These are phyloP conservation scores for Athripsodes cinereus DNA, from an alignment of 2,888 invertebrate species.

Conservation along the genomic window DNA sequence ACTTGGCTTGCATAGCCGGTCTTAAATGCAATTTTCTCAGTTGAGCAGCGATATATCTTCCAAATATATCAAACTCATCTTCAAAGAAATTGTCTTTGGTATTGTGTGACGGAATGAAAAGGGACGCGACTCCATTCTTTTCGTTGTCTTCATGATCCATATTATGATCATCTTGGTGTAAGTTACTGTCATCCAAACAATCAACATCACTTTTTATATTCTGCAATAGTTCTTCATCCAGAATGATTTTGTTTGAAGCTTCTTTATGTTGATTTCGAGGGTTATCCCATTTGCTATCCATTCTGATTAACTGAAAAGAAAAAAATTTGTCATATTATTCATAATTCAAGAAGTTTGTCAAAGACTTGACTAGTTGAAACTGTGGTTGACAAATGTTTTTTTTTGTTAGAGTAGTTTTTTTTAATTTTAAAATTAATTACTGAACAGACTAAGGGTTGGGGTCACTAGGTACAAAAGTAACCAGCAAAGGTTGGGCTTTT, in stretches of 20 bases:
- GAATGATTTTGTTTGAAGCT: background rate
- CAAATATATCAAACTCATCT: slow-evolving; percentile 47
- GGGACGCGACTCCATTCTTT: background rate
- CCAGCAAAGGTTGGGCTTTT: too few species aligned
- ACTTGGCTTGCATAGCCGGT: slow-evolving; percentile 39
- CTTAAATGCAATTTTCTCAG: slow-evolving; percentile 41
- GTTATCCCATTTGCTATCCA: background rate
- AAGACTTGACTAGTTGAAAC: too few species aligned
- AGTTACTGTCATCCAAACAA: background rate
- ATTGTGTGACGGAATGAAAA: background rate
- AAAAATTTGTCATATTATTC: too few species aligned
- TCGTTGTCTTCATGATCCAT: background rate
- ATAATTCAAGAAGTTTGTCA: too few species aligned
- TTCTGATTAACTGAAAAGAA: background rate
- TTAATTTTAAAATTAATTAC: too few species aligned
- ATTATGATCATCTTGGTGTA: background rate
- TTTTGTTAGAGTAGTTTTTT: too few species aligned
- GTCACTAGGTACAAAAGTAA: too few species aligned
- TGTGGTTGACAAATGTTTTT: too few species aligned
- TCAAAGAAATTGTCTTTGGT: slow-evolving; percentile 28
- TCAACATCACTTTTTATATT: background rate
- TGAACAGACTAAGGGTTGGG: too few species aligned
- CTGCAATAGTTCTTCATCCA: background rate
- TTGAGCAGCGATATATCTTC: slow-evolving; percentile 44
- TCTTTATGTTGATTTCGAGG: background rate